These are phyloP conservation scores for Acanthococcus lagerstroemiae DNA, from an alignment of 2,888 invertebrate species.

Conservation along the genomic window DNA sequence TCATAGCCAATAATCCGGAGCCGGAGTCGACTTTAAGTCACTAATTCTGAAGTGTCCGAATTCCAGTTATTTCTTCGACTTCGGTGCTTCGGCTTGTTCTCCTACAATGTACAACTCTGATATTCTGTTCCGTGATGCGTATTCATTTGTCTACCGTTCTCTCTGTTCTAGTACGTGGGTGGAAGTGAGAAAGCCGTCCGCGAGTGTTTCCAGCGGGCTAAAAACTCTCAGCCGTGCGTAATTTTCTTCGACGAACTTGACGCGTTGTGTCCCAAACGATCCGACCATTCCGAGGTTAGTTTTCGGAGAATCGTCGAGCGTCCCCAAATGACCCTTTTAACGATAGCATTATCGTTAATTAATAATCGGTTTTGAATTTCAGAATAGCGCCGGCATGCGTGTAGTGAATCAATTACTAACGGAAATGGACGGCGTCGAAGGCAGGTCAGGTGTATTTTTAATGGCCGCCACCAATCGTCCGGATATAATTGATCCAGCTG, in stretches of 20 bases:
- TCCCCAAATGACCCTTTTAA: too few relatives aligned
- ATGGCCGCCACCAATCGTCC: constrained; percentile 95
- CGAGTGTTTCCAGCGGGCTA: constrained; percentile 87
- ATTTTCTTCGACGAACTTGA: constrained; percentile 99
- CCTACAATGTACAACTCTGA: too few relatives aligned
- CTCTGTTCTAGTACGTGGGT: constrained; percentile 71
- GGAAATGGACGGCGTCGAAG: constrained; percentile 96
- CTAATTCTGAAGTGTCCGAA: too few relatives aligned
- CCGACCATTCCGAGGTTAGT: constrained; percentile 53
- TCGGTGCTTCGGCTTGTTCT: too few relatives aligned
- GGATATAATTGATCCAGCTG: constrained; percentile 92
- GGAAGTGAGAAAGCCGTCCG: constrained; percentile 95
- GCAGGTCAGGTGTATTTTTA: constrained; percentile 82
- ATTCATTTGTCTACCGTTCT: not conserved
- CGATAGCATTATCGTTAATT: too few relatives aligned
- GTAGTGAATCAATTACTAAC: constrained; percentile 95
- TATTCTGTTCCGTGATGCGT: too few relatives aligned
- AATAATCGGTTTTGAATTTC: not conserved
- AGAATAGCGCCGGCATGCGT: constrained; percentile 42
- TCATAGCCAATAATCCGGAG: not conserved
- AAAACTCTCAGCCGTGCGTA: constrained; percentile 92
- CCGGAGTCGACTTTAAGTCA: too few relatives aligned
- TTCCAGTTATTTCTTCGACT: too few relatives aligned
- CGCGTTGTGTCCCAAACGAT: constrained; percentile 82
- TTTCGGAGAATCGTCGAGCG: not conserved